Evolutionary conservation across 2,797 vertebrate genomes (phyloP), one percentile per base, ranked within the genome.

Genomic region (Knipowitschia caucasica): DNA sequence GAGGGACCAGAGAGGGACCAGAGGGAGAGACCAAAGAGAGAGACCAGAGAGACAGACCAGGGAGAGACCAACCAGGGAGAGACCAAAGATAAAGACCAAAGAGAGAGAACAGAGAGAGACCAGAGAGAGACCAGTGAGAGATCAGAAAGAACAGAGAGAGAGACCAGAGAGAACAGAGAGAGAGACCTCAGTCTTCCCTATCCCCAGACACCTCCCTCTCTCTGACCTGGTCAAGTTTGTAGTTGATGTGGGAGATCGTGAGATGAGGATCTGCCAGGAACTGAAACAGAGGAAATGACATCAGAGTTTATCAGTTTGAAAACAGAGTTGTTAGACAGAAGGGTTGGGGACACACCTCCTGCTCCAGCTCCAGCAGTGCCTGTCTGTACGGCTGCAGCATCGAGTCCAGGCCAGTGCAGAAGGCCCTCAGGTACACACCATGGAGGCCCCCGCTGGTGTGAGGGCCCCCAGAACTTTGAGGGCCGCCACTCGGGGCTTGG

Each of bases 211-310:
- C 3, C 3, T 8, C 34, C 34, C 34, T 2, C n/a, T 17, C 1
- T 11, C 36, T 20, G 18, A 99, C 97, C 94, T 98, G 93, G 69
- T 99, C 96, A 31, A 99, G 89, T 75, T 93, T 95, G 67, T 98
- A 98, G 83, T 95, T 99, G 58, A 99, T 91, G 40, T 99, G 95
- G 0, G 96, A 95, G 81, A 97, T 94, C 9, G 95, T 94, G 71
- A 99, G 93, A 83, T 99, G 97, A 4, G 95, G 94, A 84, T 99
- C 96, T 26, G 92, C 92, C 30, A 99, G 89, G 80, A 99, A 98
- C 96, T 98, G 86, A 63, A 91, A 90, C 25, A 76, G 34, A 64
- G 21, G 10, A 38, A 4, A 2, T 11, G 7, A 15, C n/a, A n/a
- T 1, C 1, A 5, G 10, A 18, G 3, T 2, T 20, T n/a, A n/a